Evolutionary conservation across 1,140 invertebrate genomes (phyloP).

Genomic region (Steinernema khuongi): DNA sequence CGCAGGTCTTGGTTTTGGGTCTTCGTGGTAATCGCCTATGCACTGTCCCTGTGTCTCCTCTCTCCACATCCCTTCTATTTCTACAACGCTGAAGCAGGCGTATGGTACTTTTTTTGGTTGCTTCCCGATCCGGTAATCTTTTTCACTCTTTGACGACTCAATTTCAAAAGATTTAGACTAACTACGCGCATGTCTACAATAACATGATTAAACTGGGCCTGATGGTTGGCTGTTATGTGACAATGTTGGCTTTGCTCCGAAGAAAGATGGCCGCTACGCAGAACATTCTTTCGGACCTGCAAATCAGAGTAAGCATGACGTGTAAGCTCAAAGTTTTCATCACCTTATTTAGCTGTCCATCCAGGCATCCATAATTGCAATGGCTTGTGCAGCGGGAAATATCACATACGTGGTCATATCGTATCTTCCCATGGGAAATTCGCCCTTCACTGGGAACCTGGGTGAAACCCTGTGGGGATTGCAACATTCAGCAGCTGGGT

Average conservation of each 20-base stretch:
- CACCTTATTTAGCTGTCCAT: background rate
- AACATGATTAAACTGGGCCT: constrained; percentile 3
- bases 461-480: too few relatives aligned
- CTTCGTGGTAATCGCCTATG: background rate
- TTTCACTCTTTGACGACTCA: background rate
- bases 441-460: too few relatives aligned
- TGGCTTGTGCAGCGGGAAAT: background rate
- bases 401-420: background rate
- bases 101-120: constrained; percentile 3
- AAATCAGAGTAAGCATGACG: background rate
- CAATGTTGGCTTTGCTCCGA: background rate
- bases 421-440: too few relatives aligned
- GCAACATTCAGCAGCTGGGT: too few relatives aligned
- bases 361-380: background rate
- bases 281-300: background rate
- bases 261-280: background rate
- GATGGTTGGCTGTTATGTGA: background rate
- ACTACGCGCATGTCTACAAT: background rate
- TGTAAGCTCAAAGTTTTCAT: background rate
- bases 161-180: background rate
- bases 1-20: background rate
- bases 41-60: background rate
- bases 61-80: background rate
- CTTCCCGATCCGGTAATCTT: background rate
- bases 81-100: background rate